phyloP scores from a whole-genome alignment of 2,888 invertebrate species.

The Coleophora deauratella region DNA sequence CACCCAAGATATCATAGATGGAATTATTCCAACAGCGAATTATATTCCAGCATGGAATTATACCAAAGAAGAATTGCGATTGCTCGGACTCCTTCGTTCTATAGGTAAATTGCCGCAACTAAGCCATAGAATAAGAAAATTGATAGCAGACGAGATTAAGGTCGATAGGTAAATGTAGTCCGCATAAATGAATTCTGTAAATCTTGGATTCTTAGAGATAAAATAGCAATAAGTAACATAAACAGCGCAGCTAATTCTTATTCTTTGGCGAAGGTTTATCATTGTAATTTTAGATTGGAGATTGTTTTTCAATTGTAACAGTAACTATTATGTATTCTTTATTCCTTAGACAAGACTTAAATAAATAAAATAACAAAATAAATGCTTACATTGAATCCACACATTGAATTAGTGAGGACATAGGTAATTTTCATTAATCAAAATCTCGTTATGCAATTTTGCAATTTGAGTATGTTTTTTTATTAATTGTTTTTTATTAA shows the following conservation, averaged over 20 bases:
- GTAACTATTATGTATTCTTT: too few relatives aligned
- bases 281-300: neutral
- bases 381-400: too few relatives aligned
- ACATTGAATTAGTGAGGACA: too few relatives aligned
- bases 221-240: neutral
- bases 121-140: neutral
- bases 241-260: neutral
- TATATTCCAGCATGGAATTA: too few relatives aligned
- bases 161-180: neutral
- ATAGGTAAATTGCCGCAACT: neutral
- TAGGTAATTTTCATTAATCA: too few relatives aligned
- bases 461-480: too few relatives aligned
- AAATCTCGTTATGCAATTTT: too few relatives aligned
- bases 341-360: too few relatives aligned
- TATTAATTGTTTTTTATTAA: too few relatives aligned
- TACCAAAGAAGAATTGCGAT: conserved; percentile 5
- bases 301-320: too few relatives aligned
- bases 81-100: conserved; percentile 4
- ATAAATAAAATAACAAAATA: too few relatives aligned
- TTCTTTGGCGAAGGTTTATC: too few relatives aligned
- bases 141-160: neutral
- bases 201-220: neutral
- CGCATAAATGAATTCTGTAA: neutral
- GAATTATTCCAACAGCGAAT: conserved; percentile 16
- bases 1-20: conserved; percentile 15